phyloP scores from a whole-genome alignment of 92 coral and sea anemone species.

The Palythoa grandiflora region DNA sequence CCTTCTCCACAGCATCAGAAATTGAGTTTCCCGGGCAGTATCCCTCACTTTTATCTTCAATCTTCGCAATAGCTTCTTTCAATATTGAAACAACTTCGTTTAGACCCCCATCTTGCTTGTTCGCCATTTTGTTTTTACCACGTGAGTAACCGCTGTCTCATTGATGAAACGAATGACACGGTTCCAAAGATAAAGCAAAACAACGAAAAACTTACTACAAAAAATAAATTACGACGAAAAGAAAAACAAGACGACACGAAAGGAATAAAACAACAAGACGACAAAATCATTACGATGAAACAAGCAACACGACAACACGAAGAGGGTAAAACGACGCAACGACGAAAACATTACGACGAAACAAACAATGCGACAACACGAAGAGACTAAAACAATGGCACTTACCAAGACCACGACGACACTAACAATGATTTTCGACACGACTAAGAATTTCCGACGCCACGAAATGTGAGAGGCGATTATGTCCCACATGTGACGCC shows the following conservation, averaged over 20 bases:
- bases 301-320: too few species aligned
- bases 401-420: too few species aligned
- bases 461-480: too few species aligned
- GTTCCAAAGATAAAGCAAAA: neutral
- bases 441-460: too few species aligned
- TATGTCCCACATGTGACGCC: too few species aligned
- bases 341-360: too few species aligned
- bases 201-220: neutral
- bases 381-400: too few species aligned
- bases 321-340: too few species aligned
- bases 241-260: constrained; percentile 27
- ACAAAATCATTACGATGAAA: too few species aligned
- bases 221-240: neutral
- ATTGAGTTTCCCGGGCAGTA: neutral
- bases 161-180: constrained; percentile 41
- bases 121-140: neutral
- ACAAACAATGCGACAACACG: too few species aligned
- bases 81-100: constrained; percentile 28
- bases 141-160: constrained; percentile 38
- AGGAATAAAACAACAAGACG: too few species aligned
- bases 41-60: constrained; percentile 12
- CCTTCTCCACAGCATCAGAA: constrained; percentile 40
- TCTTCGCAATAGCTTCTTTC: constrained; percentile 40
- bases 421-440: too few species aligned
- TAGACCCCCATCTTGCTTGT: constrained; percentile 5